A percentile compares a stretch with the other conserved stretches of the same genome.
Evolutionary conservation across 37 sponge, comb jelly and placozoan genomes (phyloP).

Genomic region (Halisarca cf. caerulea): DNA sequence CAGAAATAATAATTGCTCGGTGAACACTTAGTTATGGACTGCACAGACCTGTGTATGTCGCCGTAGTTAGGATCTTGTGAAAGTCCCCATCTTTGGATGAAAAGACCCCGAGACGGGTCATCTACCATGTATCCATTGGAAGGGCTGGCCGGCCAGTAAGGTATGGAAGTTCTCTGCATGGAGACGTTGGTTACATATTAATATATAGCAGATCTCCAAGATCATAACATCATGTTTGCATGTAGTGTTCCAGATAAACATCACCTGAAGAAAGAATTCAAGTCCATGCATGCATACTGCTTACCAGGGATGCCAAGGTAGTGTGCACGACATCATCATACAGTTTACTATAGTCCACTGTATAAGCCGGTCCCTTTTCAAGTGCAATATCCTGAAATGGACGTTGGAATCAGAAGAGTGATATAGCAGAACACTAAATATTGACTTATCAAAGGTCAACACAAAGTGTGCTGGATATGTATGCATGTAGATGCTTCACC

Average conservation of each 20-base stretch:
- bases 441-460: not conserved
- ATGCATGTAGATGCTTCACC: no score
- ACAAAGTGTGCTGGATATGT: no score
- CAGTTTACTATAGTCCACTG: conserved; percentile 84
- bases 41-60: conserved; percentile 88
- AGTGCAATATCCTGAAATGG: conserved; percentile 28
- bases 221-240: no score
- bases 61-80: conserved; percentile 68
- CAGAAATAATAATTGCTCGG: no score
- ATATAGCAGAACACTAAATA: not conserved
- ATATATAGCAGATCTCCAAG: no score
- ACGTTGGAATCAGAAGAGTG: not conserved
- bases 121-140: conserved; percentile 81
- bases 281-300: not conserved
- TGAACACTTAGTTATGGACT: no score
- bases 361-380: not conserved
- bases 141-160: conserved; percentile 91
- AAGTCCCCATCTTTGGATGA: conserved; percentile 87
- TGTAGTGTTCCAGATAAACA: no score
- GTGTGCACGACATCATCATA: conserved; percentile 76
- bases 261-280: no score
- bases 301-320: conserved; percentile 73
- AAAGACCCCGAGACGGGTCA: conserved; percentile 45
- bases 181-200: no score
- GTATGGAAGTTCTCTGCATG: not conserved